phyloP scores from a whole-genome alignment of 1,140 invertebrate genomes.

The Drosophila nigrodunni region DNA sequence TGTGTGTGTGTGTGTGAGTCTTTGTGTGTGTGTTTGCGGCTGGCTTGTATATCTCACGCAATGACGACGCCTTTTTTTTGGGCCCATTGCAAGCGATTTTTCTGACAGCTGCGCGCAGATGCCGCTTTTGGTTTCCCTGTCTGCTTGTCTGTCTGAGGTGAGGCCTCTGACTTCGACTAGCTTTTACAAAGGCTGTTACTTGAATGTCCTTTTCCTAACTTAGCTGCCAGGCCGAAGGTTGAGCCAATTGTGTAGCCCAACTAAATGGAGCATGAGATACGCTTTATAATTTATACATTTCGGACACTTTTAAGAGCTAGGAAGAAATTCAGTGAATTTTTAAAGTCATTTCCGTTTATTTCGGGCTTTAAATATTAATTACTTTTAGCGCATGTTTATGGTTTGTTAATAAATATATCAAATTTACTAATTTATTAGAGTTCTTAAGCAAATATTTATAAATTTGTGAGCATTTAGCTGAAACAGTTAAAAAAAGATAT shows the following conservation, averaged over 20 bases:
- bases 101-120: constrained; percentile 18
- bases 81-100: constrained; percentile 17
- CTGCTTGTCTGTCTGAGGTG: not conserved
- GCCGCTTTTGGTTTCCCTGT: not conserved
- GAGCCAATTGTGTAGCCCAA: not conserved
- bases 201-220: not conserved
- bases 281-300: not conserved
- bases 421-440: too few species aligned
- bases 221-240: not conserved
- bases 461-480: too few species aligned
- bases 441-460: too few species aligned
- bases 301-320: too few species aligned
- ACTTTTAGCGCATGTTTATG: too few species aligned
- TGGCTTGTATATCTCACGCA: constrained; percentile 2
- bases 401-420: too few species aligned
- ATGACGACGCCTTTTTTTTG: constrained; percentile 22
- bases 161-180: too few species aligned
- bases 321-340: too few species aligned
- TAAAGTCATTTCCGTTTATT: too few species aligned
- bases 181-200: not conserved
- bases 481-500: too few species aligned
- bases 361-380: too few species aligned
- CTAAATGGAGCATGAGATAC: not conserved
- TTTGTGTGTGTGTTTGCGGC: not conserved
- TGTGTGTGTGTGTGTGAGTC: not conserved